These are phyloP conservation scores for Gymnothorax reevesii DNA, from an alignment of 2,797 vertebrate genomes.

Conservation along the genomic window DNA sequence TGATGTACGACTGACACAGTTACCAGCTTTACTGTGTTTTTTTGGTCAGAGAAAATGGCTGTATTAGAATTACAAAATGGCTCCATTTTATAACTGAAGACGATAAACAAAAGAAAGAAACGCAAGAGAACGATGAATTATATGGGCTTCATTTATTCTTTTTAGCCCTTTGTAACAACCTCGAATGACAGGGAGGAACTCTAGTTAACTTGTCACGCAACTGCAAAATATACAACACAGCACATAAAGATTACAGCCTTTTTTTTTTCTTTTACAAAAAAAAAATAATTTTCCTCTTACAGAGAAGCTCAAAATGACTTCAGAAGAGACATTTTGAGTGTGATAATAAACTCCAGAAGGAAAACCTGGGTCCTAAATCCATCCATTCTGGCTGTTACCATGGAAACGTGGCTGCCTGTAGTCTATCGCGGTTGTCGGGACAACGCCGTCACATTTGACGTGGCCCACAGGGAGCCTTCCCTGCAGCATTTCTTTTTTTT, in stretches of 20 bases:
- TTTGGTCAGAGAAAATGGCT: background rate
- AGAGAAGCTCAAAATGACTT: constrained; percentile 17
- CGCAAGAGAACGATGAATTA: background rate
- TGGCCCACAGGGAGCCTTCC: constrained; percentile 28
- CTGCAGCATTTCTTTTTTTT: constrained; percentile 29
- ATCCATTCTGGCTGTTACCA: constrained; percentile 50
- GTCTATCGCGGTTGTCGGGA: constrained; percentile 48
- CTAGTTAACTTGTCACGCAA: constrained; percentile 20
- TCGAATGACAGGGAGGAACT: background rate
- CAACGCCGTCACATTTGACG: constrained; percentile 50
- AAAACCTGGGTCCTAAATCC: constrained; percentile 53
- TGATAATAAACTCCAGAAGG: constrained; percentile 60
- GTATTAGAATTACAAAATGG: constrained; percentile 2
- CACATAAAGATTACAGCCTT: constrained; percentile 7
- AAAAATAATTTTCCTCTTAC: constrained; percentile 1
- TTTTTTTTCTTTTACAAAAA: background rate
- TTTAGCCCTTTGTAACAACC: constrained; percentile 8
- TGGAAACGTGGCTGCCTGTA: constrained; percentile 52
- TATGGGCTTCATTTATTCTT: background rate
- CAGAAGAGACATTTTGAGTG: constrained; percentile 24
- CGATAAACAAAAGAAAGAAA: background rate
- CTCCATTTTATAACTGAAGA: constrained; percentile 14
- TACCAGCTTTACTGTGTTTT: background rate
- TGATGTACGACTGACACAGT: background rate
- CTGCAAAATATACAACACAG: constrained; percentile 21